Conservation (phyloP, 2,888 invertebrate species). For the Graphium colonna region DNA sequence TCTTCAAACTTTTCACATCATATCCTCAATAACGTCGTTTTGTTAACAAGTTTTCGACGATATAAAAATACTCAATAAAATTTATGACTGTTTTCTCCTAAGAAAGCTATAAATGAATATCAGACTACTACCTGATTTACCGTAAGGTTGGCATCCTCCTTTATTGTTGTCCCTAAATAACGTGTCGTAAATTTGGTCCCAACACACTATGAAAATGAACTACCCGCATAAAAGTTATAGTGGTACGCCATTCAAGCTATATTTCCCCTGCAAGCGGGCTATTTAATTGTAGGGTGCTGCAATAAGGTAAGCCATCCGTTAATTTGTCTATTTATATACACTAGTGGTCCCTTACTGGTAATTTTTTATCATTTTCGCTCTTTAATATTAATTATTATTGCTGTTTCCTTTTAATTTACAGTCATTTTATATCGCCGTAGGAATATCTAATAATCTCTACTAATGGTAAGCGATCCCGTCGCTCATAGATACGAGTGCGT, state of each 20-base stretch:
- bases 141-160: not conserved
- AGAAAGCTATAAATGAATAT: no score
- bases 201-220: slow-evolving; percentile 37
- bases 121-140: not conserved
- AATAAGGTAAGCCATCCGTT: slow-evolving; percentile 22
- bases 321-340: slow-evolving; percentile 32
- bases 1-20: no score
- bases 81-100: no score
- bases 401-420: not conserved
- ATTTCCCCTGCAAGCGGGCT: slow-evolving; percentile 54
- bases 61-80: not conserved
- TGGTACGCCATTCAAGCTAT: slow-evolving; percentile 65
- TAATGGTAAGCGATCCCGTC: no score
- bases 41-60: not conserved
- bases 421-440: no score
- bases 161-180: not conserved
- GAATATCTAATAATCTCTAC: no score
- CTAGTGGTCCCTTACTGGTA: slow-evolving; percentile 20
- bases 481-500: no score
- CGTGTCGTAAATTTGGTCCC: not conserved
- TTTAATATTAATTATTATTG: slow-evolving; percentile 2
- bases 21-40: no score
- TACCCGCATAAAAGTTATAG: slow-evolving; percentile 70
- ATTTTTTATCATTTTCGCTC: slow-evolving; percentile 15
- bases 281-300: slow-evolving; percentile 61